phyloP scores from a whole-genome alignment of 1,140 invertebrate genomes.

The Polypedilum pembai region DNA sequence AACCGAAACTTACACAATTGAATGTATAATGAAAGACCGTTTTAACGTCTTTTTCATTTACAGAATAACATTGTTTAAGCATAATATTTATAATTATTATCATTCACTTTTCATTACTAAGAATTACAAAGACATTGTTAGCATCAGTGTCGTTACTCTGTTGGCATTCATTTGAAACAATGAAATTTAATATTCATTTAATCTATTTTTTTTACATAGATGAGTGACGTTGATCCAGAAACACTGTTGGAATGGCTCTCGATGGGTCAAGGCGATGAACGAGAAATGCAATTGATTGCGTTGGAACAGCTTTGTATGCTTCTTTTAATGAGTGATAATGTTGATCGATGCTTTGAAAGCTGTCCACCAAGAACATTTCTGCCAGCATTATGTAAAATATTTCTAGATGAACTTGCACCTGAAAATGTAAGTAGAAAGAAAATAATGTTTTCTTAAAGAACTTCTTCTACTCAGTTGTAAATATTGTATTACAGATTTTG shows the following conservation, averaged over 20 bases:
- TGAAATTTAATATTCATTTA: neutral
- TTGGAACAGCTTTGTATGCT: conserved; percentile 98
- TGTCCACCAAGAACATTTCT: conserved; percentile 97
- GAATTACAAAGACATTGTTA: no score
- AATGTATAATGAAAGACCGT: no score
- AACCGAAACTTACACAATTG: no score
- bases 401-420: conserved; percentile 94
- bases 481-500: conserved; percentile 45
- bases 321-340: conserved; percentile 98
- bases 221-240: conserved; percentile 97
- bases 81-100: no score
- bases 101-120: no score
- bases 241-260: conserved; percentile 98
- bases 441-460: neutral
- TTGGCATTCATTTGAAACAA: no score
- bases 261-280: conserved; percentile 91
- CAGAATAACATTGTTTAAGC: no score
- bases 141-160: no score
- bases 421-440: conserved; percentile 67
- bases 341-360: conserved; percentile 98
- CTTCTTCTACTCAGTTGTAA: no score
- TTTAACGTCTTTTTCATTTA: no score
- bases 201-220: conserved; percentile 48
- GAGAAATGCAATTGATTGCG: conserved; percentile 97
- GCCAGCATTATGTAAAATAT: conserved; percentile 95